Conservation (phyloP, 2,797 vertebrate species). For the Poeciliopsis gracilis region DNA sequence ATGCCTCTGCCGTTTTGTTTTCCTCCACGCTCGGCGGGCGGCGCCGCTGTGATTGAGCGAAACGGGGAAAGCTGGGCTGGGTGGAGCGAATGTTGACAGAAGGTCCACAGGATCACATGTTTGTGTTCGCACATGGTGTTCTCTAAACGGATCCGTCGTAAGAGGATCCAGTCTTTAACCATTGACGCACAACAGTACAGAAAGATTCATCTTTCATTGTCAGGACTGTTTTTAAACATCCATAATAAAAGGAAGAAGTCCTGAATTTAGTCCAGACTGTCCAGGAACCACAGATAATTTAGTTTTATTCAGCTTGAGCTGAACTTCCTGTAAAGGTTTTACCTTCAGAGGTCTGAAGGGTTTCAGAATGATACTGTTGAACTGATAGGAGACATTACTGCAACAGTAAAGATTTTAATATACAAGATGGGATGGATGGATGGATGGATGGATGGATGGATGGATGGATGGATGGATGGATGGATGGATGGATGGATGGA, state of each 20-base stretch:
- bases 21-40: constrained; percentile 56
- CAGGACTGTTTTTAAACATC: neutral
- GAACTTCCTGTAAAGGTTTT: neutral
- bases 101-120: constrained; percentile 51
- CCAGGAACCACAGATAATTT: neutral
- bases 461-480: no score
- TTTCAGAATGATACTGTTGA: neutral
- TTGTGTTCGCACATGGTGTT: constrained; percentile 14
- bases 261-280: neutral
- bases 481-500: neutral
- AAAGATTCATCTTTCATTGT: neutral
- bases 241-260: neutral
- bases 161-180: neutral
- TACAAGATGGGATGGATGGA: neutral
- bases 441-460: no score
- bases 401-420: no score
- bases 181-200: neutral
- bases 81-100: constrained; percentile 52
- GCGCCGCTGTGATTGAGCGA: constrained; percentile 59
- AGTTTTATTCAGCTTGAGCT: neutral
- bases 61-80: constrained; percentile 26
- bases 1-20: constrained; percentile 59
- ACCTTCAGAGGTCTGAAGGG: neutral
- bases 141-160: neutral
- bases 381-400: neutral